phyloP scores from a whole-genome alignment of 1,140 invertebrate species.

The Formica selysi region DNA sequence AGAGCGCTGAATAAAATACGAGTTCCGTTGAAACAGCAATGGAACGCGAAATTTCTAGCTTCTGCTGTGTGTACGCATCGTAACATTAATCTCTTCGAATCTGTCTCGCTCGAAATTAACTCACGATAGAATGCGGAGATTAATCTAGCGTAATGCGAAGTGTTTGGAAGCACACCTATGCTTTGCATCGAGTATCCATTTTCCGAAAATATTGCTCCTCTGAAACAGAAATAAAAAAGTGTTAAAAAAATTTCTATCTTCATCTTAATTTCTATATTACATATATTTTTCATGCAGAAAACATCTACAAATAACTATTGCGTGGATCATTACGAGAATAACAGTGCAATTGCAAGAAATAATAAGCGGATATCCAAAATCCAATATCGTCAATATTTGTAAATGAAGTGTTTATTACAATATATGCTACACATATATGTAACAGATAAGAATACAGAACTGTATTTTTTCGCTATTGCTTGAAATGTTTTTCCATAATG shows the following conservation, averaged over 20 bases:
- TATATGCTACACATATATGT: neutral
- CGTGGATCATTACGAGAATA: neutral
- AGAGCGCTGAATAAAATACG: neutral
- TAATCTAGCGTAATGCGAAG: constrained; percentile 32
- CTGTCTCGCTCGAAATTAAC: constrained; percentile 29
- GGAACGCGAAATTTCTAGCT: constrained; percentile 21
- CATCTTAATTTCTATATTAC: constrained; percentile 5
- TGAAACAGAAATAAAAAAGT: constrained; percentile 61
- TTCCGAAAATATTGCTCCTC: constrained; percentile 60
- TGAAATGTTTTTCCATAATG: neutral
- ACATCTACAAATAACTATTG: neutral
- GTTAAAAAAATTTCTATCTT: neutral
- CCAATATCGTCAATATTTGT: neutral
- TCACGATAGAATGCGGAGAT: neutral
- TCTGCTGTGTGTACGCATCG: neutral
- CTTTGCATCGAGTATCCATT: constrained; percentile 70
- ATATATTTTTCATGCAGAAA: neutral
- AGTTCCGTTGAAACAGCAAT: neutral
- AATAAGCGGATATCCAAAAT: neutral
- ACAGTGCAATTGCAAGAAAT: neutral
- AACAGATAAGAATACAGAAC: neutral
- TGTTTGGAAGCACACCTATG: constrained; percentile 64
- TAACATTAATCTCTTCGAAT: neutral
- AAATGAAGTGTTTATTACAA: neutral
- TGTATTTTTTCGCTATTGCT: neutral